A percentile compares a stretch with the other conserved stretches of the same genome.
phyloP scores from a whole-genome alignment of 2,888 invertebrate species.

The Chydorus sphaericus region DNA sequence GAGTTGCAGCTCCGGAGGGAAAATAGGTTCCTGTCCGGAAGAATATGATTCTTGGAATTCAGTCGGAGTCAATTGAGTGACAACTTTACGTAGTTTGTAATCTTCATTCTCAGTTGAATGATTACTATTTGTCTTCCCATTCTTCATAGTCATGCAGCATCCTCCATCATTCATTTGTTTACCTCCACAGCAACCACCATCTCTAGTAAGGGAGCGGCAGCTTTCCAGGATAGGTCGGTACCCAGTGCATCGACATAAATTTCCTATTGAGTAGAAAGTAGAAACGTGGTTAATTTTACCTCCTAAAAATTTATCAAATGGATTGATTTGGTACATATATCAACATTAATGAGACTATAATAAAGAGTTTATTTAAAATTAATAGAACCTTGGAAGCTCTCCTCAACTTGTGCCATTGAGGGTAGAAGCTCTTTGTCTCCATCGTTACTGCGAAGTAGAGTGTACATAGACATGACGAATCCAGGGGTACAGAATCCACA shows the following conservation, averaged over 20 bases:
- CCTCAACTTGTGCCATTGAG: slow-evolving; percentile 57
- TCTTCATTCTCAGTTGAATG: too few species aligned
- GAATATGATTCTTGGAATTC: slow-evolving; percentile 42
- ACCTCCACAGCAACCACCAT: slow-evolving; percentile 20
- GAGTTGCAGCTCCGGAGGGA: slow-evolving; percentile 60
- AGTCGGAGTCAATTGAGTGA: neutral
- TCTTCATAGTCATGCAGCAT: slow-evolving; percentile 15
- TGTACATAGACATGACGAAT: slow-evolving; percentile 94
- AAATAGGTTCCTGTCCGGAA: slow-evolving; percentile 74
- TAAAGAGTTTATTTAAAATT: too few species aligned
- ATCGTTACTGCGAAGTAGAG: slow-evolving; percentile 53
- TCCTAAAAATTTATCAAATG: too few species aligned
- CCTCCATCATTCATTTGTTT: slow-evolving; percentile 15
- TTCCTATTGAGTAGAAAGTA: too few species aligned
- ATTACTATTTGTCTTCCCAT: too few species aligned
- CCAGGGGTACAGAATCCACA: slow-evolving; percentile 94
- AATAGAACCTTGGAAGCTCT: slow-evolving; percentile 60
- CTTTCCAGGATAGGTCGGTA: slow-evolving; percentile 87
- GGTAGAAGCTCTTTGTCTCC: slow-evolving; percentile 43
- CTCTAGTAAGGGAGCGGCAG: slow-evolving; percentile 51
- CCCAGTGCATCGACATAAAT: slow-evolving; percentile 82
- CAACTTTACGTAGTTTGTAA: too few species aligned
- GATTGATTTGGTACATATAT: too few species aligned
- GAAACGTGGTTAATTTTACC: too few species aligned
- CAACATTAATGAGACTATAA: too few species aligned